These are phyloP conservation scores for Mobula hypostoma DNA, from an alignment of 2,113 vertebrate species.

Conservation along the genomic window DNA sequence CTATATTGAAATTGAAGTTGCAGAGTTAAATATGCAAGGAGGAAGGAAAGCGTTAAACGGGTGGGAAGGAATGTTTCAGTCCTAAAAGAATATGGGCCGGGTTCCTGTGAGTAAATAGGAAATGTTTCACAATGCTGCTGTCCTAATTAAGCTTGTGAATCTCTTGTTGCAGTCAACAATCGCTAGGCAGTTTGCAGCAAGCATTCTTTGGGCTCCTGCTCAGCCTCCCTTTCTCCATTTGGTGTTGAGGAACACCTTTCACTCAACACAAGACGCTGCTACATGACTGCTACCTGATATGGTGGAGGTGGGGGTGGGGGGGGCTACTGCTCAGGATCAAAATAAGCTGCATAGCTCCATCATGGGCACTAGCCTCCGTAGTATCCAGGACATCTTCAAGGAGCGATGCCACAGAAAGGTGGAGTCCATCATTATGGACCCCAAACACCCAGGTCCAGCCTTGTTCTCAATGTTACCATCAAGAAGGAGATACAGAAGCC, in stretches of 20 bases:
- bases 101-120: background rate
- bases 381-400: too few species aligned
- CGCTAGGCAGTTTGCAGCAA: background rate
- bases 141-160: background rate
- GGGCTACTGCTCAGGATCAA: too few species aligned
- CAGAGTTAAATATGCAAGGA: background rate
- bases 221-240: background rate
- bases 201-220: background rate
- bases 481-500: too few species aligned
- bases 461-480: too few species aligned
- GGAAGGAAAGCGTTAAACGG: background rate
- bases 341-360: too few species aligned
- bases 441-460: too few species aligned
- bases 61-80: background rate
- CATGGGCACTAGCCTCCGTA: too few species aligned
- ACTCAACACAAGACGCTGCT: too few species aligned
- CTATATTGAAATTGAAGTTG: background rate
- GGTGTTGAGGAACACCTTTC: background rate
- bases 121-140: background rate
- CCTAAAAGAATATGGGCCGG: background rate
- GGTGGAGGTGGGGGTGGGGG: too few species aligned
- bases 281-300: too few species aligned
- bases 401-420: too few species aligned
- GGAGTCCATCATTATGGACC: too few species aligned
- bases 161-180: background rate